Evolutionary conservation across 2,888 invertebrate genomes (phyloP).

Genomic region (Himalopsyche japonica): DNA sequence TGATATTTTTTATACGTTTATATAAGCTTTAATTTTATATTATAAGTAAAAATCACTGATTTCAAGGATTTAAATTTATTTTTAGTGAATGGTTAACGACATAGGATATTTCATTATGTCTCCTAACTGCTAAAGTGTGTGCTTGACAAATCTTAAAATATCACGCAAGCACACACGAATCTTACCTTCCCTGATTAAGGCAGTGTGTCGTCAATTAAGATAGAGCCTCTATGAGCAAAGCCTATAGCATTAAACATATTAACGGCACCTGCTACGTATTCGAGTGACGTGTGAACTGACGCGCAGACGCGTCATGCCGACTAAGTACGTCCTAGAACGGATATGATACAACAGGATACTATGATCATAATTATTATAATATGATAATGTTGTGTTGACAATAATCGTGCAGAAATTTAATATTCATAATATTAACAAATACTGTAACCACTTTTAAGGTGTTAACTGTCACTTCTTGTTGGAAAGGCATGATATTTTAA

Average conservation of each 20-base stretch:
- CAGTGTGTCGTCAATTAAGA: neutral
- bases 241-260: neutral
- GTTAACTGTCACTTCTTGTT: too few species aligned
- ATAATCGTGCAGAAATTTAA: neutral
- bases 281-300: neutral
- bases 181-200: neutral
- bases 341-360: neutral
- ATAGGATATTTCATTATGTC: neutral
- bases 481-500: too few species aligned
- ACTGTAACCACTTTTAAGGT: too few species aligned
- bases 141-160: neutral
- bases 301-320: neutral
- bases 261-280: neutral
- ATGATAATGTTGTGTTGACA: neutral
- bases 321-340: neutral
- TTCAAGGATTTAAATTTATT: too few species aligned
- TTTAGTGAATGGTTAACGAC: too few species aligned
- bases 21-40: too few species aligned
- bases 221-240: neutral
- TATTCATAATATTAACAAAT: too few species aligned
- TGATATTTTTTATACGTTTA: too few species aligned
- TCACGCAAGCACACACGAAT: neutral
- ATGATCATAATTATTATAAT: neutral
- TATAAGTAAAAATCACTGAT: too few species aligned
- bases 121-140: neutral